phyloP scores from a whole-genome alignment of 2,797 vertebrate genomes.

The Pangasius krempfi region DNA sequence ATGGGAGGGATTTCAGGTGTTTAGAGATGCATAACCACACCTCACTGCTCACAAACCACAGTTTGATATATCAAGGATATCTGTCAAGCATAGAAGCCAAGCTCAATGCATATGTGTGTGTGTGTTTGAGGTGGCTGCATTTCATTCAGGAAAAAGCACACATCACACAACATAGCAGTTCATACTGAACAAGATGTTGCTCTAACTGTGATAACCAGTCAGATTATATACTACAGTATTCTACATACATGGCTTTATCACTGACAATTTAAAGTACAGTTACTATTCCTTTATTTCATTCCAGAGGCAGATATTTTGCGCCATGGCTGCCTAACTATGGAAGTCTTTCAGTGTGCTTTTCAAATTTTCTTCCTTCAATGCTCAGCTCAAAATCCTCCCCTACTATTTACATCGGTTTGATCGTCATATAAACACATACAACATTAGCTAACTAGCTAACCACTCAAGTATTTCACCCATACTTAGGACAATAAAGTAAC shows the following conservation, averaged over 20 bases:
- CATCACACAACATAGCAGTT: neutral
- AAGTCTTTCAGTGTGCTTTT: neutral
- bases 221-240: neutral
- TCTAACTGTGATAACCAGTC: constrained; percentile 2
- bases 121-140: neutral
- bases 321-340: neutral
- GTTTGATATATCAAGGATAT: constrained; percentile 25
- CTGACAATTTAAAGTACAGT: neutral
- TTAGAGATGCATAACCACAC: constrained; percentile 57
- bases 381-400: neutral
- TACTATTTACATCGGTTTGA: neutral
- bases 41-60: constrained; percentile 32
- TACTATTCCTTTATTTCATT: neutral
- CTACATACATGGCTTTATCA: neutral
- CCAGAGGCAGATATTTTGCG: neutral
- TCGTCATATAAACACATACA: neutral
- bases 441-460: neutral
- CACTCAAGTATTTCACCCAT: neutral
- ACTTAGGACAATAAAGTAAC: neutral
- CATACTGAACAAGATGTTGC: neutral
- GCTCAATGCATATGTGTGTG: neutral
- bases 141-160: constrained; percentile 7
- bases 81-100: neutral
- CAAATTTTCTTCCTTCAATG: neutral
- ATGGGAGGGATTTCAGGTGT: constrained; percentile 57